These are phyloP conservation scores for Drosophila affinis DNA, from an alignment of 2,888 invertebrate genomes.

Conservation along the genomic window DNA sequence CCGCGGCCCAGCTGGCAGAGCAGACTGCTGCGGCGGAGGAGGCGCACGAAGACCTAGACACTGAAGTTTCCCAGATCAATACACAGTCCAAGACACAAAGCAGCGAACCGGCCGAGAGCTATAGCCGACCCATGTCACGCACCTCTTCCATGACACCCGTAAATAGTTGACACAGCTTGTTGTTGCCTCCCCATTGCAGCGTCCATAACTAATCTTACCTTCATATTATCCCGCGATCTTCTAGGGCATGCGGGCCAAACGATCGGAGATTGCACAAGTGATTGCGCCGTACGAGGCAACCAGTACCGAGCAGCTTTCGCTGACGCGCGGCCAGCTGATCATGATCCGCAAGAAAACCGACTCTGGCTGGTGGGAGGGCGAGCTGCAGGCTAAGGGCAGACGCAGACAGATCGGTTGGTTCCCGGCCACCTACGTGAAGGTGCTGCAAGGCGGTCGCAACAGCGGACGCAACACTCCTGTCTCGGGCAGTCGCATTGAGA, in stretches of 20 bases:
- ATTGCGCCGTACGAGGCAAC: slow-evolving; percentile 96
- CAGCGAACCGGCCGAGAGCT: slow-evolving; percentile 83
- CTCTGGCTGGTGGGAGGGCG: slow-evolving; percentile 99
- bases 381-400: slow-evolving; percentile 95
- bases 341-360: slow-evolving; percentile 98
- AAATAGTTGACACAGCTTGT: slow-evolving; percentile 73
- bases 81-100: slow-evolving; percentile 82
- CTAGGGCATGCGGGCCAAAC: slow-evolving; percentile 88
- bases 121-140: slow-evolving; percentile 84
- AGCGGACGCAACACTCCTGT: slow-evolving; percentile 91
- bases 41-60: slow-evolving; percentile 83
- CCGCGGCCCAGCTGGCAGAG: slow-evolving; percentile 43
- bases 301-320: slow-evolving; percentile 94
- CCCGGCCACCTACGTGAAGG: slow-evolving; percentile 98
- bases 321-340: slow-evolving; percentile 95
- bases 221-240: slow-evolving; percentile 24
- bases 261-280: slow-evolving; percentile 96
- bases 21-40: slow-evolving; percentile 69
- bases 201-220: background rate
- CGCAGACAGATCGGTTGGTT: slow-evolving; percentile 99
- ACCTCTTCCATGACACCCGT: slow-evolving; percentile 84
- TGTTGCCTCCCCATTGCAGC: background rate
- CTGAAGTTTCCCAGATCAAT: slow-evolving; percentile 84
- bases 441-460: slow-evolving; percentile 88
- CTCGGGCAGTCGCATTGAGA: slow-evolving; percentile 88